Conservation (phyloP, 2,797 vertebrate species). For the Parauchenoglanis ngamensis region DNA sequence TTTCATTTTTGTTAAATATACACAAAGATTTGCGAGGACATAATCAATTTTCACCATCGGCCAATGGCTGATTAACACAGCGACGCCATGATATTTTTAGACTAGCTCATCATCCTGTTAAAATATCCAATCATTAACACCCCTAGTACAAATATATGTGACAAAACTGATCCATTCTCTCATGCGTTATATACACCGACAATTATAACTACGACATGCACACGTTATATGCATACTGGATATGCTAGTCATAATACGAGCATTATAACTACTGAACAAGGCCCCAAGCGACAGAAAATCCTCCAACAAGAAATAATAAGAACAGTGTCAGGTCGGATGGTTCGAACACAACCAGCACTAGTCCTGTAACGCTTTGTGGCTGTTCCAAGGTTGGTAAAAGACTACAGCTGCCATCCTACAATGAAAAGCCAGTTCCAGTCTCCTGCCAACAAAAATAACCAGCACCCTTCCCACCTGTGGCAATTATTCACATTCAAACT, state of each 20-base stretch:
- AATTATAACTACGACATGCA: not conserved
- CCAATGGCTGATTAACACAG: not conserved
- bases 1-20: not conserved
- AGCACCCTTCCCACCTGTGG: constrained; percentile 58
- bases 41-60: not conserved
- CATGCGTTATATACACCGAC: not conserved
- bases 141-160: not conserved
- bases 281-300: constrained; percentile 21
- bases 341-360: constrained; percentile 27
- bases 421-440: constrained; percentile 50
- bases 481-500: constrained; percentile 54
- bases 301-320: constrained; percentile 28
- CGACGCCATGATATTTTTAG: not conserved
- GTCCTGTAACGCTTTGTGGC: constrained; percentile 33
- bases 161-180: not conserved
- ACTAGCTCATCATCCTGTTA: not conserved
- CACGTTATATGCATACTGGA: not conserved
- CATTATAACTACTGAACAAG: constrained; percentile 17
- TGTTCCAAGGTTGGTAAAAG: constrained; percentile 29
- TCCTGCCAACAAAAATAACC: constrained; percentile 59
- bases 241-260: not conserved
- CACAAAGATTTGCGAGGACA: not conserved
- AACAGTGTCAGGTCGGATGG: constrained; percentile 24
- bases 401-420: constrained; percentile 55
- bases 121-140: not conserved